Conservation (phyloP, 1,140 invertebrate genomes). For the Habropoda laboriosa region DNA sequence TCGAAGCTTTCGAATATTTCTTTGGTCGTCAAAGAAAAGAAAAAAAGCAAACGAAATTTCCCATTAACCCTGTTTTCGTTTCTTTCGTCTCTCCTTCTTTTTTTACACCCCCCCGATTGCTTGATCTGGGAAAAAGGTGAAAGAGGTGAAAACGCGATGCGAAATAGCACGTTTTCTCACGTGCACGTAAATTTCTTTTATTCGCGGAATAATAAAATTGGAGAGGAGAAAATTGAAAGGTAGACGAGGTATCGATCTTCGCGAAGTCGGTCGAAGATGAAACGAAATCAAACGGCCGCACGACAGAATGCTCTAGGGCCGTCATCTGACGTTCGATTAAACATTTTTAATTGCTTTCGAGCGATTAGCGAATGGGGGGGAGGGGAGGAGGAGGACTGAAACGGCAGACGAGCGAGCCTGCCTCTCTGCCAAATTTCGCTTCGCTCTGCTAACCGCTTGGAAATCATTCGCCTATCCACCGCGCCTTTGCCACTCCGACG, state of each 20-base stretch:
- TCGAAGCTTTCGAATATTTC: no score
- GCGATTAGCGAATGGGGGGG: slow-evolving; percentile 49
- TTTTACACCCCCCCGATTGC: no score
- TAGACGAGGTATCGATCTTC: not conserved
- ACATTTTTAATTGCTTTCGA: slow-evolving; percentile 67
- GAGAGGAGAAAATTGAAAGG: not conserved
- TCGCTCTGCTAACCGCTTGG: slow-evolving; percentile 12
- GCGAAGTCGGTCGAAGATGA: slow-evolving; percentile 2
- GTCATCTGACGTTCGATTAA: slow-evolving; percentile 60
- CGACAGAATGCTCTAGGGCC: slow-evolving; percentile 26
- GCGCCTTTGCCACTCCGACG: not conserved
- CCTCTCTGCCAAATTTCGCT: slow-evolving; percentile 14
- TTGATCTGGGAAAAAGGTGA: no score
- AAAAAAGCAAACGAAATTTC: no score
- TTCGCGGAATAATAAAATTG: no score
- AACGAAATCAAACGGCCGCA: slow-evolving; percentile 16
- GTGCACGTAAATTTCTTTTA: no score
- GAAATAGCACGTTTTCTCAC: no score
- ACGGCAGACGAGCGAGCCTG: slow-evolving; percentile 1
- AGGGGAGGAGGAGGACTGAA: no score
- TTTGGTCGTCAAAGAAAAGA: no score
- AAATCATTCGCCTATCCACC: slow-evolving; percentile 3
- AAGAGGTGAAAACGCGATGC: no score
- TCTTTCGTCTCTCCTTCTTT: no score
- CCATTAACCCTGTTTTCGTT: no score